phyloP scores from a whole-genome alignment of 2,797 vertebrate species.

The Synaphobranchus kaupii region DNA sequence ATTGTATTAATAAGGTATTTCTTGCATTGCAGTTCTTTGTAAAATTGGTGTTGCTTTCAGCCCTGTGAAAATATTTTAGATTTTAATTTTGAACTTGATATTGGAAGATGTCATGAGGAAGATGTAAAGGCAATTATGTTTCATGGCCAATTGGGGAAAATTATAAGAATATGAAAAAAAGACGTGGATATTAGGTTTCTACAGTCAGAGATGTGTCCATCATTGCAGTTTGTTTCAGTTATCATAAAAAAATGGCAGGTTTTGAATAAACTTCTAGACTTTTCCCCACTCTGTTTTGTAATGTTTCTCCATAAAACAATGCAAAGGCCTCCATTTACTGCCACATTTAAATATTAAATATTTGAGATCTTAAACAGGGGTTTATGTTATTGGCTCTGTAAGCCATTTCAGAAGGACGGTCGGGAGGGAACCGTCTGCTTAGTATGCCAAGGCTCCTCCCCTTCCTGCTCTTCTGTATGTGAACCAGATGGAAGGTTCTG shows the following conservation, averaged over 20 bases:
- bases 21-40: not conserved
- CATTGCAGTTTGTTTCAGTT: not conserved
- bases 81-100: not conserved
- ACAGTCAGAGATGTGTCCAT: not conserved
- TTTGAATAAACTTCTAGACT: not conserved
- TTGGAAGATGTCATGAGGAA: not conserved
- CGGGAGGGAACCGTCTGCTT: not conserved
- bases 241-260: not conserved
- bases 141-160: not conserved
- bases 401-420: not conserved
- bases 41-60: not conserved
- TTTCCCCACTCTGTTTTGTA: not conserved
- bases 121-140: not conserved
- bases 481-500: not conserved
- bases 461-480: not conserved
- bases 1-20: not conserved
- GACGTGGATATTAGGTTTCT: not conserved
- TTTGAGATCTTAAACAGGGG: not conserved
- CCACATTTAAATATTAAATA: not conserved
- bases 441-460: not conserved
- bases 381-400: not conserved
- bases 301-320: not conserved
- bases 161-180: not conserved
- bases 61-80: not conserved
- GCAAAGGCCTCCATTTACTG: not conserved